These are phyloP conservation scores for Mungos mungo DNA, from an alignment of 2,113 vertebrate genomes.

Conservation along the genomic window DNA sequence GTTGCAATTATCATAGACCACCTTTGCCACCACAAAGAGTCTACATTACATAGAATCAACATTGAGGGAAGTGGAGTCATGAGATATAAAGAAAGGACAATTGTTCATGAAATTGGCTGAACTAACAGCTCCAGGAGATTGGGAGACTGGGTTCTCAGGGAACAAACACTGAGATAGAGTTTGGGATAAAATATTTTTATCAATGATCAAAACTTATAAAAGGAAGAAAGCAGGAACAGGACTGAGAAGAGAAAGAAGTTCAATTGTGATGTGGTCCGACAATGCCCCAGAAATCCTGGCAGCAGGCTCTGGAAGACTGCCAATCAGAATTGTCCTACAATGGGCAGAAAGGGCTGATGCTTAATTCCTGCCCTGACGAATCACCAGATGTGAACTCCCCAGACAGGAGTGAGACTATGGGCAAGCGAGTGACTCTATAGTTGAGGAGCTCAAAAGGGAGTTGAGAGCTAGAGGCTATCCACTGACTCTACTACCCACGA, in stretches of 20 bases:
- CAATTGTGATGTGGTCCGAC: not conserved
- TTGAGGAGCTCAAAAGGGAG: not conserved
- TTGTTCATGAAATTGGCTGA: not conserved
- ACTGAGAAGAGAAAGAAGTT: not conserved
- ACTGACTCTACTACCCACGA: accelerated
- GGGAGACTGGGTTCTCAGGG: not conserved
- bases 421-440: not conserved
- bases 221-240: not conserved
- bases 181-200: not conserved
- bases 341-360: not conserved
- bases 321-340: not conserved
- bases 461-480: not conserved
- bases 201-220: not conserved
- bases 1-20: not conserved
- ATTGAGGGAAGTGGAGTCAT: not conserved
- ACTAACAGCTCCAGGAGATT: not conserved
- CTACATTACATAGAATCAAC: not conserved
- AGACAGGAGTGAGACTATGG: not conserved
- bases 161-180: not conserved
- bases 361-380: not conserved
- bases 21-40: not conserved
- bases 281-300: not conserved
- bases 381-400: not conserved
- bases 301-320: not conserved
- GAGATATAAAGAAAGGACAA: not conserved